Evolutionary conservation across 23 tunicate genomes (phyloP).

Genomic region (Styela plicata): DNA sequence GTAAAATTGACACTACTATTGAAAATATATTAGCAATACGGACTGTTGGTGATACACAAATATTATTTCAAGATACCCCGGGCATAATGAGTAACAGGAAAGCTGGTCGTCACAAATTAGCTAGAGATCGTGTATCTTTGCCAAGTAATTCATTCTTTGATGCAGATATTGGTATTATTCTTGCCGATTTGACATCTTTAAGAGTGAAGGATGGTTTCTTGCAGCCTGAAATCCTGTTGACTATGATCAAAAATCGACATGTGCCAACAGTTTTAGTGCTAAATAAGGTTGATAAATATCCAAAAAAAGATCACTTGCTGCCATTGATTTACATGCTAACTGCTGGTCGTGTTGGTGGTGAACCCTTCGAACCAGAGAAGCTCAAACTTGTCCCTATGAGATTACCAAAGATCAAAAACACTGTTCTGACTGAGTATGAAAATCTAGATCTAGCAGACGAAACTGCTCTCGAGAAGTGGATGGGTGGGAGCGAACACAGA

Average conservation of each 20-base stretch:
- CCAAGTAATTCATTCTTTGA: constrained; percentile 10
- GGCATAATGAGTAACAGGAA: constrained; percentile 54
- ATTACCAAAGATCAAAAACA: constrained; percentile 2
- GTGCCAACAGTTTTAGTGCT: constrained; percentile 70
- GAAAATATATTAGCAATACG: constrained; percentile 46
- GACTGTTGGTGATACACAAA: constrained; percentile 59
- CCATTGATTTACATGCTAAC: constrained; percentile 11
- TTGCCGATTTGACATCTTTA: constrained; percentile 56
- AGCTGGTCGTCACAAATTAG: constrained; percentile 23
- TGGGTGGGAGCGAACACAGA: constrained; percentile 38
- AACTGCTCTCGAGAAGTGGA: constrained; percentile 20
- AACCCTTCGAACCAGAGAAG: constrained; percentile 9
- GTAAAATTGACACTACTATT: constrained; percentile 69
- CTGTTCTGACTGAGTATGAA: constrained; percentile 2
- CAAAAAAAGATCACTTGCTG: constrained; percentile 1
- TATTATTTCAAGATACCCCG: constrained; percentile 73
- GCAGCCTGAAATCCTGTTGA: constrained; percentile 62
- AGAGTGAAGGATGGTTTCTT: constrained; percentile 49
- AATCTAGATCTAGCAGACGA: constrained; percentile 54
- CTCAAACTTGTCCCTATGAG: constrained; percentile 15
- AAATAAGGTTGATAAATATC: constrained; percentile 47
- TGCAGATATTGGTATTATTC: constrained; percentile 66
- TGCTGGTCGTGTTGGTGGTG: constrained; percentile 25
- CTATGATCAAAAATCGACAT: constrained; percentile 42
- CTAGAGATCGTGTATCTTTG: background rate